Percentiles rank a stretch among this genome's conserved stretches.
Conservation (phyloP, 2,797 vertebrate species). For the Chelonia mydas region DNA sequence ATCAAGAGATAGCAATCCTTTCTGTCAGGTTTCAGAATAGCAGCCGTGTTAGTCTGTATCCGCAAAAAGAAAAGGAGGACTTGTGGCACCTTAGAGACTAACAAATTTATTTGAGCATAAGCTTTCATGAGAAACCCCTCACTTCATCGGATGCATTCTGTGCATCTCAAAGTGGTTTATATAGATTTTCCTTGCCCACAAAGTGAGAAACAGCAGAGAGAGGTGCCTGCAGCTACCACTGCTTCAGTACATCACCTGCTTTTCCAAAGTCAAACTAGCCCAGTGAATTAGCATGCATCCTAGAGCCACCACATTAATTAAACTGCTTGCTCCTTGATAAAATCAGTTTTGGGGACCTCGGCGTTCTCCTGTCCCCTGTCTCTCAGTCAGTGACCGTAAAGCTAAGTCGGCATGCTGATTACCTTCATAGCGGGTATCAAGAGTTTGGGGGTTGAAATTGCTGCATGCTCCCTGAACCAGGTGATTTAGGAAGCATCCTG, state of each 20-base stretch:
- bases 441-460: neutral
- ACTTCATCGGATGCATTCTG: no score
- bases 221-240: accelerated
- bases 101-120: no score
- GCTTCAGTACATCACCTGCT: neutral
- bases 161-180: constrained; percentile 16
- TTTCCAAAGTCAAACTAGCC: neutral
- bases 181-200: constrained; percentile 50
- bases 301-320: neutral
- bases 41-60: no score
- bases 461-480: accelerated
- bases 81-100: no score
- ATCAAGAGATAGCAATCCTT: constrained; percentile 10
- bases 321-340: neutral
- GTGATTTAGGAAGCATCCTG: accelerated
- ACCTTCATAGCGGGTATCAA: neutral
- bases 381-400: neutral
- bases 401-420: neutral
- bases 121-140: no score
- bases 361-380: neutral
- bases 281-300: neutral
- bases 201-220: neutral
- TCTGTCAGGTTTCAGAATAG: neutral
- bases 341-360: neutral
- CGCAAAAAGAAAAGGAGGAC: no score